Base-by-base conservation (phyloP, 2,888 invertebrate species). In the Torymus tubicola region DNA sequence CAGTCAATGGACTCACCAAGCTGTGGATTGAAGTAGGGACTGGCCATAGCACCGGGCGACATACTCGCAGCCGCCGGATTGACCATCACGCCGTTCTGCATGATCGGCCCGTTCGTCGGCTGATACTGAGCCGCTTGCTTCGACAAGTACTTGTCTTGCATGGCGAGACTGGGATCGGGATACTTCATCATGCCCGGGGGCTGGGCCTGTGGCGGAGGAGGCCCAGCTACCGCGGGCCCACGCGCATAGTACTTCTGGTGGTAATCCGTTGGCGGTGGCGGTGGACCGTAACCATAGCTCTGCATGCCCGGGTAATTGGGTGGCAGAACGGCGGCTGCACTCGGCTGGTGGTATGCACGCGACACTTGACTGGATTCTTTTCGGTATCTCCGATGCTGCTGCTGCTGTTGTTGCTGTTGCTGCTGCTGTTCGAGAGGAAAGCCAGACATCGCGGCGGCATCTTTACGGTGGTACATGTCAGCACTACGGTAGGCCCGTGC, bases 11-110 rank as follows among this genome's bases (percentile, higher is more conserved):
- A 78, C 80, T 63, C 69, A 82, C 80, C 75, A 11, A 81, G 86
- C 57, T 88, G 87, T 2, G 86, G 81, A 83, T 84, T 87, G 61
- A 83, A 87, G 64, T 89, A 89, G 50, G 86, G 75, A 82, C 86
- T 86, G 69, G 88, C 86, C 31, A 87, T 72, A 0, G 85, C 52
- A 1, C 87, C 69, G 8, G 84, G 78, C 18, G 88, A 86, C 52
- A 87, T 72, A 0, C 84, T 53, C 2, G 87, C 68, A 5, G 86
- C 81, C n/a, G 84, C 86, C 52, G 83, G 64, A 31, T 31, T 31
- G 12, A 85, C 75, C 74, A 84, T 82, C 13, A 86, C 78, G 18
- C 82, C 83, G 73, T 85, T 86, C 53, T 85, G 85, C 78, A 87
- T 81, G 78, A 84, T 84, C 57, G 13, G 69, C 50, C 75, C 80